phyloP scores from a whole-genome alignment of 2,888 invertebrate species.

The Conchocele bisecta region DNA sequence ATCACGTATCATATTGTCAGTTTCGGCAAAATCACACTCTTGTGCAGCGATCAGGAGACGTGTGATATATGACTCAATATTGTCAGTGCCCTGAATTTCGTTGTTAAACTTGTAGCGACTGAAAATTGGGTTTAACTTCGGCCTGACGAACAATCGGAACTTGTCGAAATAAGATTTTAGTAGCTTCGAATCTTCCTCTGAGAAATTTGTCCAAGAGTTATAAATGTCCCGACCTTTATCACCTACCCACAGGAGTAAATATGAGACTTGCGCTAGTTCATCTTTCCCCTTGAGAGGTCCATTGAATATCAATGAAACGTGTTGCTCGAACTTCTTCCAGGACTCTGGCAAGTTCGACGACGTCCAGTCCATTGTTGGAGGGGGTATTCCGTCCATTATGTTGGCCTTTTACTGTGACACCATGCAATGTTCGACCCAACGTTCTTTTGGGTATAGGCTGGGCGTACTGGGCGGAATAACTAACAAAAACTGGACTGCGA shows the following conservation, averaged over 20 bases:
- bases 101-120: neutral
- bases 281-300: slow-evolving; percentile 32
- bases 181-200: slow-evolving; percentile 14
- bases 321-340: slow-evolving; percentile 19
- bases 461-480: too few species aligned
- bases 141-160: neutral
- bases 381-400: slow-evolving; percentile 5
- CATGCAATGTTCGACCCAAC: too few species aligned
- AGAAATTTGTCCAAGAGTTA: neutral
- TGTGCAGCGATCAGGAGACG: neutral
- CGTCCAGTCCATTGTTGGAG: slow-evolving; percentile 11
- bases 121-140: neutral
- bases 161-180: neutral
- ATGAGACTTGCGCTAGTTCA: slow-evolving; percentile 8
- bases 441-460: too few species aligned
- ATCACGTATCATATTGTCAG: slow-evolving; percentile 12
- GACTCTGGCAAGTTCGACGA: slow-evolving; percentile 16
- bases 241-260: slow-evolving; percentile 30
- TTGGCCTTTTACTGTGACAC: too few species aligned
- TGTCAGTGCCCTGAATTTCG: neutral
- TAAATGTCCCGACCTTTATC: slow-evolving; percentile 17
- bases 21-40: neutral
- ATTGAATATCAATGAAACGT: slow-evolving; percentile 22
- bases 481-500: too few species aligned
- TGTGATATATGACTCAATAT: neutral